A percentile compares a stretch with the other conserved stretches of the same genome.
phyloP scores from a whole-genome alignment of 2,113 vertebrate species.

The Oreochromis niloticus region DNA sequence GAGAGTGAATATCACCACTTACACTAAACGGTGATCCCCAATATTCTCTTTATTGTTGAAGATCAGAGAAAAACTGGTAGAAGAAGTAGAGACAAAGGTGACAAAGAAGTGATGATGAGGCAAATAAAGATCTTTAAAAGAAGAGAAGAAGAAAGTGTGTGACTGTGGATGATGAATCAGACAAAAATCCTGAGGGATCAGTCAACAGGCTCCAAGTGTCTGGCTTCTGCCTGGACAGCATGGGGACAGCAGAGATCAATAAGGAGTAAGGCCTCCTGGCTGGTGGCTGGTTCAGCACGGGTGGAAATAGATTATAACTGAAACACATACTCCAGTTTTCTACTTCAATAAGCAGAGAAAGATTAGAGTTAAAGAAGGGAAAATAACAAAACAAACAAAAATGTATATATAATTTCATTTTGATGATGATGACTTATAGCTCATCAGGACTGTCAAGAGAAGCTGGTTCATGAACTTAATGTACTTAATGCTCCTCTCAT shows the following conservation, averaged over 20 bases:
- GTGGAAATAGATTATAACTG: conserved; percentile 44
- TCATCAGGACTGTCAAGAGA: background rate
- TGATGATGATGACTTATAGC: background rate
- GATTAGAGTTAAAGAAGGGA: background rate
- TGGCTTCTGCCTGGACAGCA: background rate
- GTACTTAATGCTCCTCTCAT: no score
- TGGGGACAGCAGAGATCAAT: conserved; percentile 60
- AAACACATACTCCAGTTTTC: conserved; percentile 3
- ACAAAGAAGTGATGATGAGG: background rate
- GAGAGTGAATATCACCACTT: background rate
- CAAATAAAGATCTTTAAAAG: background rate
- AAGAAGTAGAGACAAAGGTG: background rate
- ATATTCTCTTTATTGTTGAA: background rate
- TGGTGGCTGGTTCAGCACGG: conserved; percentile 43
- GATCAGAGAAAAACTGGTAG: background rate
- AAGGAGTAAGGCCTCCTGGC: conserved; percentile 39
- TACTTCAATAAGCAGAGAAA: background rate
- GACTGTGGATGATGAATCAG: background rate
- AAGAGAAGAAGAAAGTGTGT: background rate
- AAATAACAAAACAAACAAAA: background rate
- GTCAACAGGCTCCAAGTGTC: conserved; percentile 51
- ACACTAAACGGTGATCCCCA: background rate
- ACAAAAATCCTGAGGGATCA: conserved; percentile 52
- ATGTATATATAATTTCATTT: background rate
- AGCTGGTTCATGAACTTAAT: background rate